Evolutionary conservation across 92 coral and sea anemone species (phyloP), one percentile per base, ranked within the genome.

Genomic region (Porites cylindrica): DNA sequence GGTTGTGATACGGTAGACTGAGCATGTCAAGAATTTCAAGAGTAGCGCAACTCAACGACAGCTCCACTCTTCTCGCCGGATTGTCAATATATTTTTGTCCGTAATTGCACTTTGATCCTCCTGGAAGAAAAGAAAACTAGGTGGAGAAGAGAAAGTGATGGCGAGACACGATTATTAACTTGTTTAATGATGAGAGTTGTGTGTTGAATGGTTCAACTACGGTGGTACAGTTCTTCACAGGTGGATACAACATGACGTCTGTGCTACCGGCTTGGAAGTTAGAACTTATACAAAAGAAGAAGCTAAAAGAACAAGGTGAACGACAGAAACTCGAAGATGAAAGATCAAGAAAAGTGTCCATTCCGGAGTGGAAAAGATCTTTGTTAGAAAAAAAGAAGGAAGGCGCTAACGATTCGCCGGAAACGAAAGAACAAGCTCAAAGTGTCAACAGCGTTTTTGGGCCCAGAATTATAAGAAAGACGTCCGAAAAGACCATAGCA

Each of bases 181-280:
- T 58, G n/a, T 24, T 70, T n/a, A 54, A 82, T 64, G 78, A 68
- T 58, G 65, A 11, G 68, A 51, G 76, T 18, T 70, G 53, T 11
- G 8, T 16, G 69, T 60, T 70, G 50, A 58, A 70, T 81, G 32
- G 18, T 81, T 16, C 53, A 2, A 68, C 54, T 8, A 2, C 7
- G 13, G 76, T 72, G 50, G 19, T 58, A 59, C 43, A 29, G 17
- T 19, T 12, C 26, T 43, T 70, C 51, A 11, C 66, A 21, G 75
- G 75, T 56, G 18, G 78, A 82, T 38, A 78, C 77, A 86, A 23
- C 7, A 95, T 95, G 98, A 90, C 96, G 50, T 53, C 94, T 67
- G 96, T 95, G 21, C 66, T 95, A 65, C 98, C 98, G 87, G 90
- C 98, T 12, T 95, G 98, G 98, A 95, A 93, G 78, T 81, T 87